phyloP scores from a whole-genome alignment of 2,113 vertebrate species.

The Sceloporus tristichus region DNA sequence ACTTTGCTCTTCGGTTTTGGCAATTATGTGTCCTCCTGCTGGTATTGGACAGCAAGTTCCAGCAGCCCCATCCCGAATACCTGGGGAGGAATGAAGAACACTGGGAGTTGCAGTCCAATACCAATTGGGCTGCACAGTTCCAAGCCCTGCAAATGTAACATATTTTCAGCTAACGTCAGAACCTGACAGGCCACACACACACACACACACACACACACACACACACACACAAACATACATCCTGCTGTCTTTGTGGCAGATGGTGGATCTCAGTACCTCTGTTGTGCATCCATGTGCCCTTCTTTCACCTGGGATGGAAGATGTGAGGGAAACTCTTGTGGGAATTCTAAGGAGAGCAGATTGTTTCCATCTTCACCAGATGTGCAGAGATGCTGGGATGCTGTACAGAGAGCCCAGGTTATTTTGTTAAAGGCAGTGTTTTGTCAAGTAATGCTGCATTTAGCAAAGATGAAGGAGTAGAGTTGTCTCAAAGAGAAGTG shows the following conservation, averaged over 20 bases:
- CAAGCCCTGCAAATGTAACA: background rate
- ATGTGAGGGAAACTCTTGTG: background rate
- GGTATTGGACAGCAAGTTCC: too few relatives aligned
- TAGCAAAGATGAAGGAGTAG: background rate
- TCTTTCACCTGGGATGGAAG: background rate
- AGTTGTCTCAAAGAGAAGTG: conserved; percentile 37
- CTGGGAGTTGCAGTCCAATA: too few relatives aligned
- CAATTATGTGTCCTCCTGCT: too few relatives aligned
- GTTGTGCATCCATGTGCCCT: background rate
- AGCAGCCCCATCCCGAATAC: too few relatives aligned
- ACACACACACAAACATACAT: background rate
- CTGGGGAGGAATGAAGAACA: background rate
- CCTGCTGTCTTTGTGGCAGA: background rate
- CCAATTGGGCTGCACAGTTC: too few relatives aligned
- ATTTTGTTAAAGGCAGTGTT: conserved; percentile 24
- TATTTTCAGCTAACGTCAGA: background rate
- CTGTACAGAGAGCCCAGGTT: background rate
- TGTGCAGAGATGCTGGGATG: background rate
- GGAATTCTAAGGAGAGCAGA: background rate
- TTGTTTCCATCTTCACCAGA: background rate
- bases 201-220: too few relatives aligned
- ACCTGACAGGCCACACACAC: background rate
- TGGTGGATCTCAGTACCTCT: background rate
- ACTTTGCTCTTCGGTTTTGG: background rate
- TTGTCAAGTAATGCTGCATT: conserved; percentile 12